Percentiles rank a stretch among this genome's conserved stretches.
These are phyloP conservation scores for Sphenopsis melanotis DNA, from an alignment of 2,797 vertebrate genomes.

Conservation along the genomic window DNA sequence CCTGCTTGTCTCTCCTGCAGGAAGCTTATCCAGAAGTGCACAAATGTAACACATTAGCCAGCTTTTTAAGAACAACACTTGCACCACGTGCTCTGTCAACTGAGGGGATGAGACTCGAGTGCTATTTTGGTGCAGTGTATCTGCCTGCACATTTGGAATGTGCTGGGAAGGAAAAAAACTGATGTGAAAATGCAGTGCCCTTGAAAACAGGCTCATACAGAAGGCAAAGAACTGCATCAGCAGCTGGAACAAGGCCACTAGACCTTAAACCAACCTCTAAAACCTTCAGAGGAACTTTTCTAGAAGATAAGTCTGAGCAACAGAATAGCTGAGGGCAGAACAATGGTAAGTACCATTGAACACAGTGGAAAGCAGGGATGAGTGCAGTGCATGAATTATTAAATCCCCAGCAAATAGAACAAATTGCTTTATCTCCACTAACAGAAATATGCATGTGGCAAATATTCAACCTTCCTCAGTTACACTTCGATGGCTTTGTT, in stretches of 20 bases:
- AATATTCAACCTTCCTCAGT: neutral
- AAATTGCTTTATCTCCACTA: neutral
- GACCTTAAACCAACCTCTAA: conserved; percentile 37
- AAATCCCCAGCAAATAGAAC: neutral
- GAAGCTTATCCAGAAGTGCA: neutral
- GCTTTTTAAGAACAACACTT: neutral
- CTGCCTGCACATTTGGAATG: neutral
- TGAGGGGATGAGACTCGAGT: neutral
- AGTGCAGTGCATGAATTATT: conserved; percentile 10
- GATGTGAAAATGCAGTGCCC: conserved; percentile 30
- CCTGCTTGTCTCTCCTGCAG: neutral
- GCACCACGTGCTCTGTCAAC: neutral
- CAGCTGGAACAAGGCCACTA: conserved; percentile 56
- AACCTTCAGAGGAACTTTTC: conserved; percentile 41
- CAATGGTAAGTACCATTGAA: neutral
- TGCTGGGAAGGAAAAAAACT: neutral
- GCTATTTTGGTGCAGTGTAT: conserved; percentile 18
- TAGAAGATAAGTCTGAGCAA: conserved; percentile 20
- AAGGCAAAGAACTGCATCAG: conserved; percentile 38
- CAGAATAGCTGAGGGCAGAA: conserved; percentile 6
- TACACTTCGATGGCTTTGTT: neutral
- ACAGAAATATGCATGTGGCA: neutral
- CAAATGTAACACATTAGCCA: neutral
- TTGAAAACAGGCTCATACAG: neutral
- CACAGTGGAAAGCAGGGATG: neutral